Base-by-base conservation (phyloP, 1,140 invertebrate genomes). In the Phthorimaea operculella region DNA sequence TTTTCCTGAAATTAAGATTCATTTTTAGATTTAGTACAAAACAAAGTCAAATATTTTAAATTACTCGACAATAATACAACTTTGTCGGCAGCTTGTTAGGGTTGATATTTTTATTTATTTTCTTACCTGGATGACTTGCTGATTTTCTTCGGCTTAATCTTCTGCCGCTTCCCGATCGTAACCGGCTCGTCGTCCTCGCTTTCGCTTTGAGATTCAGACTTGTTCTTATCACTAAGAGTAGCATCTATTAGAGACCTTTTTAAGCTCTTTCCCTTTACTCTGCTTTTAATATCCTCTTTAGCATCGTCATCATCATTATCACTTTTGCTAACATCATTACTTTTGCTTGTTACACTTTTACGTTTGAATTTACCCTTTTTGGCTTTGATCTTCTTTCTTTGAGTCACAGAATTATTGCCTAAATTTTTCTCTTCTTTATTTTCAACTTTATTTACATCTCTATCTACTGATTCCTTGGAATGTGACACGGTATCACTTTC, bases 161-260 rank as follows among this genome's bases (percentile, higher is more conserved):
- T 86, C 33, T 84, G 64, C 44, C 82, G 68, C 60, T 87, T 87
- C 1, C 82, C 77, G 51, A 68, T 74, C 7, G 68, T 70, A 12
- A 72, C 64, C 4, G 73, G 70, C 57, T 83, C 77, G 14, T 85
- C 74, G 33, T 78, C 76, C 33, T 87, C 85, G 56, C 79, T 83
- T 58, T 87, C 85, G 47, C 79, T 83, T 54, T 78, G 77, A 75
- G 85, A 87, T 80, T 84, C 85, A 45, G 80, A 74, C 71, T 81
- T 76, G 55, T 64, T 79, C 72, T 79, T 85, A 58, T 83, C 79
- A 72, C 72, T 77, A 28, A 74, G 52, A 5, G 73, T 73, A 14
- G 70, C 58, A 55, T 81, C 74, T 50, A 81, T 59, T n/a, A 83
- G 55, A 33, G 78, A 74, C 42, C 79, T 65, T 53, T 84, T 85